Percentiles rank a stretch among this genome's conserved stretches.
Evolutionary conservation across 1,140 invertebrate genomes (phyloP).

Genomic region (Drosophila sp.): DNA sequence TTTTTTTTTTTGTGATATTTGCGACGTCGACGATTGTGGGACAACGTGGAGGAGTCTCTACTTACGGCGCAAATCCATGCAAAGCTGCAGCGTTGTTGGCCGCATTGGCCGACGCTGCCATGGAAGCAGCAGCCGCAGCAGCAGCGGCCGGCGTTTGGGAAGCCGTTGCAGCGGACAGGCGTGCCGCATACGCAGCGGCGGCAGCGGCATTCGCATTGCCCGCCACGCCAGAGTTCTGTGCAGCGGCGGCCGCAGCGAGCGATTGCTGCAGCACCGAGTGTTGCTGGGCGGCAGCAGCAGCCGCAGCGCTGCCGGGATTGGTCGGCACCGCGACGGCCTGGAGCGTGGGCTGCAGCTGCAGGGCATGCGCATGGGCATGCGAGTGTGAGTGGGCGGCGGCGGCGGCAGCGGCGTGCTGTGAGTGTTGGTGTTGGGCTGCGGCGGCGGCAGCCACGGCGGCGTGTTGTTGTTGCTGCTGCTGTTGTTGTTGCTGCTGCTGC

Average conservation of each 20-base stretch:
- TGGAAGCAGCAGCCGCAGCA: constrained; percentile 87
- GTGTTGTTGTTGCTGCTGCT: constrained; percentile 65
- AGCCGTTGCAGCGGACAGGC: constrained; percentile 86
- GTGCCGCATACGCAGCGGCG: constrained; percentile 85
- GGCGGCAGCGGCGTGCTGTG: constrained; percentile 60
- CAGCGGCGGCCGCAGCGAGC: constrained; percentile 62
- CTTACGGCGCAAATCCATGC: constrained; percentile 94
- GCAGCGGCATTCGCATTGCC: constrained; percentile 64
- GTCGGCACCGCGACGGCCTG: constrained; percentile 68
- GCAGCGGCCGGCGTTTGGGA: constrained; percentile 86
- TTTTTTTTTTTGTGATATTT: constrained; percentile 16
- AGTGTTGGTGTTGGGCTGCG: constrained; percentile 66
- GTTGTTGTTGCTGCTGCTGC: constrained; percentile 88
- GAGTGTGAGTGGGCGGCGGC: constrained; percentile 60
- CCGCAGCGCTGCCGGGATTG: constrained; percentile 62
- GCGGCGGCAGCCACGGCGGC: constrained; percentile 60
- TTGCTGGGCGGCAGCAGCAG: constrained; percentile 61
- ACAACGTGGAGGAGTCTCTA: constrained; percentile 81
- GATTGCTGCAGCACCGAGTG: constrained; percentile 70
- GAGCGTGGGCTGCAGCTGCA: constrained; percentile 61
- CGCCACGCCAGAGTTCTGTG: constrained; percentile 59
- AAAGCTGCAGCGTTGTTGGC: constrained; percentile 88
- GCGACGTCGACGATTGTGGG: constrained; percentile 55
- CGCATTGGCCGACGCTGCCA: constrained; percentile 87
- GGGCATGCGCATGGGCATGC: constrained; percentile 64